These are phyloP conservation scores for Anguilla anguilla DNA, from an alignment of 2,797 vertebrate species.

Conservation along the genomic window DNA sequence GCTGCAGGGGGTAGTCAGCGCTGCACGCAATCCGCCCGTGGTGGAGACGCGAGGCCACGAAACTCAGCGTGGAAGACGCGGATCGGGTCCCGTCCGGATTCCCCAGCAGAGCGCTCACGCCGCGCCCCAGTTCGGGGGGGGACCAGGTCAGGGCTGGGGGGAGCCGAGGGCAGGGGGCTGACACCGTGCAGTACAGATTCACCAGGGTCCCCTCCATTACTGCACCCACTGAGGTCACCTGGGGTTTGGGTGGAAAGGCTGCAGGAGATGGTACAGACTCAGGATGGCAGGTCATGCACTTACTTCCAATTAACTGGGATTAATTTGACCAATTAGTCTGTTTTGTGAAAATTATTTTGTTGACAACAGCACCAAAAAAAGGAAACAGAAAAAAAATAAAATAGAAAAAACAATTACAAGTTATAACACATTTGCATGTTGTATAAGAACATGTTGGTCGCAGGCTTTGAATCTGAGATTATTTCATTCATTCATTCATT, in stretches of 20 bases:
- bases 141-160: slow-evolving; percentile 28
- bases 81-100: neutral
- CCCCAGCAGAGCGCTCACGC: neutral
- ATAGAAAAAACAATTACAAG: no score
- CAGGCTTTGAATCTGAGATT: neutral
- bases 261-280: neutral
- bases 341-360: no score
- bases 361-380: no score
- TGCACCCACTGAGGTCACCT: neutral
- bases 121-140: neutral
- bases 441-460: no score
- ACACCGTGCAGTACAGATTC: slow-evolving; percentile 12
- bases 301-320: neutral
- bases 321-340: no score
- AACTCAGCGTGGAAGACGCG: slow-evolving; percentile 16
- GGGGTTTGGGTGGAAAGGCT: slow-evolving; percentile 22
- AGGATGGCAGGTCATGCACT: neutral
- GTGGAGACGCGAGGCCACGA: slow-evolving; percentile 6
- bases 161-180: slow-evolving; percentile 8
- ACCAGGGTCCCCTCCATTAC: slow-evolving; percentile 16
- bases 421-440: no score
- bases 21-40: neutral
- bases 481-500: no score
- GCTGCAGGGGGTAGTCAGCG: neutral
- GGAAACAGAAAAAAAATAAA: no score